Percentiles rank a stretch among this genome's conserved stretches.
Evolutionary conservation across 2,797 vertebrate genomes (phyloP).

Genomic region (Bradypus variegatus): DNA sequence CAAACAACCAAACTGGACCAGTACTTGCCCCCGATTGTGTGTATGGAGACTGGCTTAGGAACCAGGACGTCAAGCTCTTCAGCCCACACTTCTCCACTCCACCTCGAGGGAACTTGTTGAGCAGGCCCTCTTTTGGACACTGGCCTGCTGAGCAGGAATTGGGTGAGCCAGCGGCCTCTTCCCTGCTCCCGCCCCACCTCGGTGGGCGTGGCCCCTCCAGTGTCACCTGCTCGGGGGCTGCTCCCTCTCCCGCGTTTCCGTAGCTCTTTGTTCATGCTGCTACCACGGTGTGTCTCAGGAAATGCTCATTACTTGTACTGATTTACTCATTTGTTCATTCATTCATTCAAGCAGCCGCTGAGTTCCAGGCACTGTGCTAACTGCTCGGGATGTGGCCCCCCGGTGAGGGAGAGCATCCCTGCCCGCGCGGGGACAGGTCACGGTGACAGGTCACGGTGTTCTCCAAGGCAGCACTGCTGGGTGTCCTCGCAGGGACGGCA

Average conservation of each 20-base stretch:
- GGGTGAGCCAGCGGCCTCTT: background rate
- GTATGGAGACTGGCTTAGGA: background rate
- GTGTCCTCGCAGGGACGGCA: background rate
- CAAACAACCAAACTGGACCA: too few relatives aligned
- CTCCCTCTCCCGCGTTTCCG: background rate
- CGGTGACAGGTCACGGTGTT: accelerated
- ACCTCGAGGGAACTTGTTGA: background rate
- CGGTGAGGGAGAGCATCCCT: background rate
- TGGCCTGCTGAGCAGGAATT: background rate
- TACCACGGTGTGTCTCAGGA: too few relatives aligned
- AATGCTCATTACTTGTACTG: background rate
- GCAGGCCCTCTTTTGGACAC: background rate
- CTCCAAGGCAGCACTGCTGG: accelerated
- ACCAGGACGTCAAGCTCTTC: background rate
- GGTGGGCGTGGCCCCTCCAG: background rate
- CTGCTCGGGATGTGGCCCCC: background rate
- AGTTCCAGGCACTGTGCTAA: accelerated
- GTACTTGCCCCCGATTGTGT: too few relatives aligned
- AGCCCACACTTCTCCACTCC: background rate
- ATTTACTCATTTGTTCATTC: background rate
- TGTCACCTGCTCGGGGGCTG: background rate
- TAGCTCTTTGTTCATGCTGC: accelerated
- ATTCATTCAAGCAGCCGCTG: too few relatives aligned
- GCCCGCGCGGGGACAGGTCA: accelerated
- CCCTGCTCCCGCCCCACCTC: too few relatives aligned